A percentile compares a stretch with the other conserved stretches of the same genome.
phyloP scores from a whole-genome alignment of 2,113 vertebrate genomes.

The Urocynchramus pylzowi region DNA sequence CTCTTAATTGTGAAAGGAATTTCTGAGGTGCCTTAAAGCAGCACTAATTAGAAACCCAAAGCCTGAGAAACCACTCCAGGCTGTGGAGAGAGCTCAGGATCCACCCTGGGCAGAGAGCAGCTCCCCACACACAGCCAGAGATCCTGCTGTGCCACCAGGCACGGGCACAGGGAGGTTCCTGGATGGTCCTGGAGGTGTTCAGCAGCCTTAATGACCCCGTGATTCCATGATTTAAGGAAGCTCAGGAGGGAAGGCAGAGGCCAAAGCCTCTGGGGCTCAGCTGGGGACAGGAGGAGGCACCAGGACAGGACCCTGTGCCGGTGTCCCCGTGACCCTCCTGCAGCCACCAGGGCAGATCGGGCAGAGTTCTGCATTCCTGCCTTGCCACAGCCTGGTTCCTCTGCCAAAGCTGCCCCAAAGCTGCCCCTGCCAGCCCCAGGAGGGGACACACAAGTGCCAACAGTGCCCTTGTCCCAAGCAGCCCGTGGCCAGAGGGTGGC shows the following conservation, averaged over 20 bases:
- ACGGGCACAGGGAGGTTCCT: neutral
- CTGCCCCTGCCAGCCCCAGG: neutral
- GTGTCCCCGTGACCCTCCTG: neutral
- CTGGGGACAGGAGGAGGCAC: neutral
- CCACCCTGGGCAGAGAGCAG: neutral
- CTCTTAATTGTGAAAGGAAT: neutral
- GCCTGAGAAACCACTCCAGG: neutral
- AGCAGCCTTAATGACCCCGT: fast-evolving
- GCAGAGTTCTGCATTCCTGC: neutral
- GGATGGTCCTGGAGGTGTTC: neutral
- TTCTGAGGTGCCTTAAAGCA: conserved; percentile 7
- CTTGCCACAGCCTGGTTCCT: fast-evolving
- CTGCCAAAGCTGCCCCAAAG: neutral
- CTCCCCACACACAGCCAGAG: neutral
- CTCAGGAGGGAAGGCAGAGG: neutral
- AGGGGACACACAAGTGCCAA: neutral
- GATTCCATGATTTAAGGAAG: neutral
- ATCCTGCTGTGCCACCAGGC: neutral
- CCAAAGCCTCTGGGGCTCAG: neutral
- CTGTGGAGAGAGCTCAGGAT: neutral
- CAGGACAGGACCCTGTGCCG: neutral
- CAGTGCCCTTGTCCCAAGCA: neutral
- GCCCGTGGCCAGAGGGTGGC: neutral
- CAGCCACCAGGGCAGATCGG: neutral
- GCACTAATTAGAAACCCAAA: neutral